These are phyloP conservation scores for Nemopilema nomurai DNA, from an alignment of 30 jellyfish, hydroid and myxozoan species.

Conservation along the genomic window DNA sequence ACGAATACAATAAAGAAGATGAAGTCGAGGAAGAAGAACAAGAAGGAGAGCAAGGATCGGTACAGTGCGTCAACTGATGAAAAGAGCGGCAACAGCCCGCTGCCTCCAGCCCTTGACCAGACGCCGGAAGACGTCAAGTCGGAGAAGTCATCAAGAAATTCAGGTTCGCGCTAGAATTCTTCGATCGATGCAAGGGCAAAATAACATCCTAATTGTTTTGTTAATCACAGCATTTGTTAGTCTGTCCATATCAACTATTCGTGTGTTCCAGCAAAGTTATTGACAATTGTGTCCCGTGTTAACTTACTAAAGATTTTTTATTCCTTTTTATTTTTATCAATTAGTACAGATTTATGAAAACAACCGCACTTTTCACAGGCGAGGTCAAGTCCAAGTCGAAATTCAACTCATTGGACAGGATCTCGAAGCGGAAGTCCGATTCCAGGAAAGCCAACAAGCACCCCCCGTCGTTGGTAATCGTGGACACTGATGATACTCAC, in stretches of 20 bases:
- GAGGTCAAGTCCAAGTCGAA: constrained; percentile 42
- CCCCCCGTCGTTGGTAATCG: constrained; percentile 74
- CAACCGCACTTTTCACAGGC: constrained; percentile 4
- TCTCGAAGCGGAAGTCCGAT: constrained; percentile 19
- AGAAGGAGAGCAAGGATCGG: constrained; percentile 47
- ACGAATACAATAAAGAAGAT: constrained; percentile 31
- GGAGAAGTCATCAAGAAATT: constrained; percentile 35
- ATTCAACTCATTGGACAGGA: constrained; percentile 68
- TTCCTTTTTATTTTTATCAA: too few species aligned
- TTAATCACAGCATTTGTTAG: neutral
- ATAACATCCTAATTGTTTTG: neutral
- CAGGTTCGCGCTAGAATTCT: constrained; percentile 18
- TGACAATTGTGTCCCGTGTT: too few species aligned
- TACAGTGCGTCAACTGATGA: constrained; percentile 49
- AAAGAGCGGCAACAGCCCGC: constrained; percentile 48
- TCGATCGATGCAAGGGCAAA: neutral
- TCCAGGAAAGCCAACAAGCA: constrained; percentile 55
- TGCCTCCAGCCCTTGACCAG: constrained; percentile 65
- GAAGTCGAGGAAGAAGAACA: constrained; percentile 27
- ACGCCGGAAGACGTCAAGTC: constrained; percentile 18
- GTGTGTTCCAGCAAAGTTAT: too few species aligned
- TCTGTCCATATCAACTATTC: too few species aligned
- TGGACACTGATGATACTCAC: constrained; percentile 56
- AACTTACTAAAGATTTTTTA: too few species aligned
- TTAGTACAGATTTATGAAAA: too few species aligned